Conservation (phyloP, 2,888 invertebrate species). For the Rosalia funebris region DNA sequence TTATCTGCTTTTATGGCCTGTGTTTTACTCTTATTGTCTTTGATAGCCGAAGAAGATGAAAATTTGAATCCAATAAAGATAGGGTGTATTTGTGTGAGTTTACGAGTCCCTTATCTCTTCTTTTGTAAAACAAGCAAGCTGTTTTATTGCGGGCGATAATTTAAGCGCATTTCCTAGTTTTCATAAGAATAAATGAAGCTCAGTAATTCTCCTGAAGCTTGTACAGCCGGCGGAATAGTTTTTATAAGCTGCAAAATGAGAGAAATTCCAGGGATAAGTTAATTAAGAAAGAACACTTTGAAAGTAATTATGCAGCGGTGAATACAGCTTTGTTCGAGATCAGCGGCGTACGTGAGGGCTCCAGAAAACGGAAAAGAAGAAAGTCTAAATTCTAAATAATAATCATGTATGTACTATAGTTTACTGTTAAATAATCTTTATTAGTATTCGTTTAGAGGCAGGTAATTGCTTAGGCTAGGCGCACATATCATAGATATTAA, state of each 20-base stretch:
- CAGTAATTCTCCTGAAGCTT: conserved; percentile 17
- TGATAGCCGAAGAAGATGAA: conserved; percentile 16
- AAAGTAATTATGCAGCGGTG: conserved; percentile 26
- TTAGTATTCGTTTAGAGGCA: too few relatives aligned
- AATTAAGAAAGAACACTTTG: conserved; percentile 27
- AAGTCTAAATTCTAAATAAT: too few relatives aligned
- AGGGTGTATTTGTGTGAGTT: conserved; percentile 11
- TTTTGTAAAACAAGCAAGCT: conserved; percentile 23
- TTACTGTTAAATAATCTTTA: too few relatives aligned
- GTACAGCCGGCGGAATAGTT: conserved; percentile 21
- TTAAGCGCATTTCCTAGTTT: conserved; percentile 25
- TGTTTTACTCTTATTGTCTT: conserved; percentile 9
- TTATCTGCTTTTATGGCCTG: conserved; percentile 3
- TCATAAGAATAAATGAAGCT: conserved; percentile 32
- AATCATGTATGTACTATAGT: too few relatives aligned
- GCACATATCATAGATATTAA: too few relatives aligned
- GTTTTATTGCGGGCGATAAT: conserved; percentile 23
- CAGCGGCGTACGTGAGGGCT: not conserved
- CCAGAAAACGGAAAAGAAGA: too few relatives aligned
- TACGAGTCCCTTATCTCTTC: conserved; percentile 19
- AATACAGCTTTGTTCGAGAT: conserved; percentile 12
- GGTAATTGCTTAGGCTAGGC: too few relatives aligned
- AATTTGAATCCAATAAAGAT: conserved; percentile 25
- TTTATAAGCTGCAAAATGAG: conserved; percentile 21
- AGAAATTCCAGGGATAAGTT: conserved; percentile 23